These are phyloP conservation scores for Progne subis DNA, from an alignment of 2,113 vertebrate genomes.

Conservation along the genomic window DNA sequence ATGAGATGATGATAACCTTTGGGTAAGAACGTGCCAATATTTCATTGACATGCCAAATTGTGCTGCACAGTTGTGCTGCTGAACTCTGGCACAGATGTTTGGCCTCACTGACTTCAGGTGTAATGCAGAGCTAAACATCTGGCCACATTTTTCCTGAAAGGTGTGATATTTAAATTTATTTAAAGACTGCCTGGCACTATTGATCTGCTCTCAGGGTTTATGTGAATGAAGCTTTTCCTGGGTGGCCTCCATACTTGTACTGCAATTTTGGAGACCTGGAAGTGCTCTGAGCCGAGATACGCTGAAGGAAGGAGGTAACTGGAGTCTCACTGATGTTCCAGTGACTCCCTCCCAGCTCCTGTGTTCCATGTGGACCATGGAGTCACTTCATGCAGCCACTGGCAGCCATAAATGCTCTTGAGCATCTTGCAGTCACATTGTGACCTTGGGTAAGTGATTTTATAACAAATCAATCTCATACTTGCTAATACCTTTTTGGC, in stretches of 20 bases:
- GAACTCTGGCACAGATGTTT: not conserved
- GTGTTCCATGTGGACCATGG: not conserved
- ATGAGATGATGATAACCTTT: not conserved
- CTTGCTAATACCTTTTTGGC: conserved; percentile 37
- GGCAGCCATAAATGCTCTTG: conserved; percentile 8
- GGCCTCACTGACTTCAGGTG: not conserved
- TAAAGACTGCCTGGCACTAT: not conserved
- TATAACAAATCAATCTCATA: not conserved
- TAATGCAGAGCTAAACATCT: not conserved
- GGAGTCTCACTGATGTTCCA: not conserved
- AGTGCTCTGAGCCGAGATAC: not conserved
- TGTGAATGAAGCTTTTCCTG: conserved; percentile 10
- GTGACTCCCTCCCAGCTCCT: conserved; percentile 10
- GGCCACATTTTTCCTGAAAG: not conserved
- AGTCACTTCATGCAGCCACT: not conserved
- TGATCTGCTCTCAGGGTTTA: conserved; percentile 46
- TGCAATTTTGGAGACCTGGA: not conserved
- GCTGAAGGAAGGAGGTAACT: conserved; percentile 27
- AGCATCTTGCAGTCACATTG: conserved; percentile 12
- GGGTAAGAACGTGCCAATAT: not conserved
- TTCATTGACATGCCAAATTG: not conserved
- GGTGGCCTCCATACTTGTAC: not conserved
- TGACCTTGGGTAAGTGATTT: conserved; percentile 38
- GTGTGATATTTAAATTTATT: not conserved
- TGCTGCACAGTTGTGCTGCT: not conserved